phyloP scores from a whole-genome alignment of 2,113 vertebrate species.

The pig (Sus scrofa) region T2T-Sscrofa CM000824.6:99593001-99593500 shows the following conservation, averaged over 20 bases:
- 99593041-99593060: not conserved
- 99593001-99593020: not conserved
- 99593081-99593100: not conserved
- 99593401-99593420: too few relatives aligned
- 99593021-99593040: not conserved
- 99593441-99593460: too few relatives aligned
- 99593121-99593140: not conserved
- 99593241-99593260: not conserved
- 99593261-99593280: not conserved
- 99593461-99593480: too few relatives aligned
- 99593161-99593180: not conserved
- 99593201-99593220: not conserved
- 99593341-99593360: not conserved
- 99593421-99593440: too few relatives aligned
- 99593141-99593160: not conserved
- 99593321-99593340: not conserved
- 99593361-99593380: not conserved
- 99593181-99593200: not conserved
- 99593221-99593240: not conserved
- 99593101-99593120: not conserved
- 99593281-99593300: not conserved
- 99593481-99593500: too few relatives aligned
- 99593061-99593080: not conserved
- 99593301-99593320: not conserved
- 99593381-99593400: not conserved